A percentile compares a stretch with the other conserved stretches of the same genome.
Evolutionary conservation across 2,113 vertebrate species (phyloP).

Genomic region (Thamnophis sirtalis): DNA sequence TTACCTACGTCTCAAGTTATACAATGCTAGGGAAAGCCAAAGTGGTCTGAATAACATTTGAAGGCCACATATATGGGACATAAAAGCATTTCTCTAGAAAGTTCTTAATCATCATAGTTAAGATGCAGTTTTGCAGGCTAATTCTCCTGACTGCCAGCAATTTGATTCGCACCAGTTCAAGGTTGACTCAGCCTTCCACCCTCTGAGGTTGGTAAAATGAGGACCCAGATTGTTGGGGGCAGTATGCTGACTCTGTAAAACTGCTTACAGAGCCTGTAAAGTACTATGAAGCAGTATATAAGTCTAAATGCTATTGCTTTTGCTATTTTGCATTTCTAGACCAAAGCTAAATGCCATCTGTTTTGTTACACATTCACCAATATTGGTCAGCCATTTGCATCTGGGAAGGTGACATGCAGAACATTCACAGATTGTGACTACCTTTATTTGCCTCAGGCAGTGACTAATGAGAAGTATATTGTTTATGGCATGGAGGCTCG

Average conservation of each 20-base stretch:
- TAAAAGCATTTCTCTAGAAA: neutral
- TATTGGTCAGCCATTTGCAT: neutral
- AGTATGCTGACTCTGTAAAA: too few species aligned
- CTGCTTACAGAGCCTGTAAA: too few species aligned
- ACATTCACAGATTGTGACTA: neutral
- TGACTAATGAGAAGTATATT: neutral
- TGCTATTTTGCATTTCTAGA: neutral
- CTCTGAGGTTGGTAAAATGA: too few species aligned
- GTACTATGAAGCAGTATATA: too few species aligned
- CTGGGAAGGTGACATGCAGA: neutral
- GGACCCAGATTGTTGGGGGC: too few species aligned
- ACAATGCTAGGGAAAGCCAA: neutral
- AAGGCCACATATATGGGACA: neutral
- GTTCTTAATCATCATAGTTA: neutral
- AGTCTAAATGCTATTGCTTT: too few species aligned
- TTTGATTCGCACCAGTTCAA: too few species aligned
- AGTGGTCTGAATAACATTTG: neutral
- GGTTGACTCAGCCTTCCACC: too few species aligned
- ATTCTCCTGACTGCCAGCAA: too few species aligned
- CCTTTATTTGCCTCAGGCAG: neutral
- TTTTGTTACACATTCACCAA: neutral
- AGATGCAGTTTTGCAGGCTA: too few species aligned
- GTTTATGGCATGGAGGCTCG: neutral
- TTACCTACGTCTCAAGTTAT: neutral
- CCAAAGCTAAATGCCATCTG: neutral